Base-by-base conservation (phyloP, 2,113 vertebrate species). In the Callopanchax toddi region DNA sequence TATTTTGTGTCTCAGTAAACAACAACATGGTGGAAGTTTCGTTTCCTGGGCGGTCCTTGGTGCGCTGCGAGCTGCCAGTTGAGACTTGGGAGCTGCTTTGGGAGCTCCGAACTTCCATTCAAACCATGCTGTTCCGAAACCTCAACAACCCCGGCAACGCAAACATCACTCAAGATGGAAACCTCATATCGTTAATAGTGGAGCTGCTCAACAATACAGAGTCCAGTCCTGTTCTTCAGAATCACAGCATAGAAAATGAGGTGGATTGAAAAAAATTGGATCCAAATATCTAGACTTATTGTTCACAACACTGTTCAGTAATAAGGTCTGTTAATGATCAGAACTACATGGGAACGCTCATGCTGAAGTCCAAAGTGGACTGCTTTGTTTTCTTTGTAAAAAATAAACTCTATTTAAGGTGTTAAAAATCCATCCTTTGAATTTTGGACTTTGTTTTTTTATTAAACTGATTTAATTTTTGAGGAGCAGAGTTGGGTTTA, bases 81-180 rank as follows among this genome's bases (percentile, higher is more conserved):
- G 84, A 92, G 56, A 94, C 89, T 0, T 95, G 97, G 90, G 91
- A 93, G 71, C 89, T 98, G 32, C 92, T 98, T 58, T 92, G 94
- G 62, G 94, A 95, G 17, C 88, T 98, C n/a, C 95, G 96, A 3
- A 91, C 90, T 2, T 95, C 96, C 4, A 86, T 99, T 20, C 94
- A 94, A 85, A 92, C 91, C 71, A 98, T 99, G 97, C 86, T 98
- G 59, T 89, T 94, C 75, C 93, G 92, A 32, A 95, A 94, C 79
- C 93, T 98, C 73, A 92, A 78, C 68, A 89, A 86, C 0, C 89
- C 91, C 70, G 55, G 79, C 82, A 0, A 86, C 74, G 0, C 85
- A 74, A 15, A 83, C 89, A 0, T 78, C 0, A 5, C 34, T 18
- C 93, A 97, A 76, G 94, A 98, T 10, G 88, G 91, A 71, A 82